These are phyloP conservation scores for Spheniscus mendiculus DNA, from an alignment of 2,113 vertebrate genomes.

Conservation along the genomic window DNA sequence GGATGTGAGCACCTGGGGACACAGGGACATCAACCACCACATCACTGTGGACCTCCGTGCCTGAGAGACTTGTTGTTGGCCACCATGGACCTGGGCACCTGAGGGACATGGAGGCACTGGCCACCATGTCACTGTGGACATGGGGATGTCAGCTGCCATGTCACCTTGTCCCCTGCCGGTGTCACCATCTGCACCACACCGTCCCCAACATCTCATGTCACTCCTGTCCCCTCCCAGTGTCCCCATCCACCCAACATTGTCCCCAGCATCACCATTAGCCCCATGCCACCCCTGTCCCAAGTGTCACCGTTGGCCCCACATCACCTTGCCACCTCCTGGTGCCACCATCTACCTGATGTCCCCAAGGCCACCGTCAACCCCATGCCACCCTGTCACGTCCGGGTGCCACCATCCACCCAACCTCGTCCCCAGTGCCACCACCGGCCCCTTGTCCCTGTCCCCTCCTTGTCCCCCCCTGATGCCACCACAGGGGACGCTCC, in stretches of 20 bases:
- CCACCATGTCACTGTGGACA: not conserved
- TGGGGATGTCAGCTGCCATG: not conserved
- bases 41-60: too few relatives aligned
- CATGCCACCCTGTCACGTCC: not conserved
- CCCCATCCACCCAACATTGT: not conserved
- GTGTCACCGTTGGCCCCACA: not conserved
- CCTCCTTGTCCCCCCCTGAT: not conserved
- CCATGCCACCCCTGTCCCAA: not conserved
- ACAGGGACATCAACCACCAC: too few relatives aligned
- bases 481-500: not conserved
- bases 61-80: not conserved
- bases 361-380: not conserved
- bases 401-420: not conserved
- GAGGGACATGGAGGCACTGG: not conserved
- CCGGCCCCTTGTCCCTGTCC: not conserved
- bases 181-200: not conserved
- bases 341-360: fast-evolving
- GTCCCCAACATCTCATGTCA: not conserved
- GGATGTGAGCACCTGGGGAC: not conserved
- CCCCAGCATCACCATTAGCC: not conserved
- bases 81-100: not conserved
- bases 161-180: not conserved
- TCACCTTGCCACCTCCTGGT: not conserved
- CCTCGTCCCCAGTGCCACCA: not conserved
- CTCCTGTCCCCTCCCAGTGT: too few relatives aligned